phyloP scores from a whole-genome alignment of 2,797 vertebrate genomes.

The Trematomus bernacchii region DNA sequence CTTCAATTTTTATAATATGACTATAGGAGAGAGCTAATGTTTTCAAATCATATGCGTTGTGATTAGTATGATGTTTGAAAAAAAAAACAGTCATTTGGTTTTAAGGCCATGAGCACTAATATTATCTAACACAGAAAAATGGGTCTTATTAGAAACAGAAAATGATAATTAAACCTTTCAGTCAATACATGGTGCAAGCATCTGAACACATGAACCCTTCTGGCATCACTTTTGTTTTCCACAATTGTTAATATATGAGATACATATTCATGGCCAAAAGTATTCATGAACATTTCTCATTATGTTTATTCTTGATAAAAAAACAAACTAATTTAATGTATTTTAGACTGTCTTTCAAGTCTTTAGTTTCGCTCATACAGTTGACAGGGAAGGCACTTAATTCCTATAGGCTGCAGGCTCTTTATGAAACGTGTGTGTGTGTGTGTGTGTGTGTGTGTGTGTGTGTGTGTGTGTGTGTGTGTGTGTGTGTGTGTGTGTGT shows the following conservation, averaged over 20 bases:
- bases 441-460: not conserved
- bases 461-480: not conserved
- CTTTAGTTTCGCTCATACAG: slow-evolving; percentile 1
- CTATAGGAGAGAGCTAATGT: not conserved
- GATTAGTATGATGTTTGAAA: not conserved
- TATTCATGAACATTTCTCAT: not conserved
- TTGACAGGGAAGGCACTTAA: not conserved
- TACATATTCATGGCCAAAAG: not conserved
- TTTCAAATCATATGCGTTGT: slow-evolving; percentile 9
- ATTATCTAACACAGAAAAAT: not conserved
- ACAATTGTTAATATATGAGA: not conserved
- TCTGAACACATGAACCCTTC: no score
- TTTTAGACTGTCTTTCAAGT: not conserved
- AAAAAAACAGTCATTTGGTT: not conserved
- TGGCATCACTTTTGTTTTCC: not conserved
- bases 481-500: not conserved
- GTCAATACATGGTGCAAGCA: not conserved
- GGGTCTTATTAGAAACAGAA: not conserved
- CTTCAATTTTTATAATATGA: not conserved
- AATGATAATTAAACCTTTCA: not conserved
- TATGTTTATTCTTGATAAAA: not conserved
- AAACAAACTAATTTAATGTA: no score
- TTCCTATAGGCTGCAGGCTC: not conserved
- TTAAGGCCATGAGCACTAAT: not conserved
- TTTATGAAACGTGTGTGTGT: not conserved